Evolutionary conservation across 2,888 invertebrate genomes (phyloP).

Genomic region (Oxystoma pomonae): DNA sequence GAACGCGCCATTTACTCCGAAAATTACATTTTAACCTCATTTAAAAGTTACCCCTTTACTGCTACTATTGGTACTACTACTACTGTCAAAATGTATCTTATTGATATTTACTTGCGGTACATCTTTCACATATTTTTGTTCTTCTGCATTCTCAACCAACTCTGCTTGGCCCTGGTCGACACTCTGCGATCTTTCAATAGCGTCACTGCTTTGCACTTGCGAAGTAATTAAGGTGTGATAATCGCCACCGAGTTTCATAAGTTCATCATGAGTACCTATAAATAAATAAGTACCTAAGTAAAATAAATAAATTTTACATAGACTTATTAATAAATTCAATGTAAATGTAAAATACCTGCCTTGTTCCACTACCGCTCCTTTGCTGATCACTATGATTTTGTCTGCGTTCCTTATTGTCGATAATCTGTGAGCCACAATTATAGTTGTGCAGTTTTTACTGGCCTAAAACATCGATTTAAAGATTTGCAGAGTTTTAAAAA

Average conservation of each 20-base stretch:
- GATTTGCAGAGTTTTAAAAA: too few relatives aligned
- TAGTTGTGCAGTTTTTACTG: conserved; percentile 69
- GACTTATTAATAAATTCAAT: too few relatives aligned
- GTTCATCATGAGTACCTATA: conserved; percentile 62
- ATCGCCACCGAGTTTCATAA: conserved; percentile 53
- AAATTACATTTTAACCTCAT: too few relatives aligned
- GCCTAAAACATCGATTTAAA: too few relatives aligned
- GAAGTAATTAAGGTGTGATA: conserved; percentile 40
- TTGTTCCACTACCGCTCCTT: conserved; percentile 63
- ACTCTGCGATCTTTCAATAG: conserved; percentile 3
- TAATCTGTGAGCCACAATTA: conserved; percentile 74
- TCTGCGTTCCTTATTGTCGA: conserved; percentile 71
- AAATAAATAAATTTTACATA: too few relatives aligned
- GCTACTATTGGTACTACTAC: too few relatives aligned
- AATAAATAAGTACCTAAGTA: too few relatives aligned
- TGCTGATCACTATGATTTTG: conserved; percentile 66
- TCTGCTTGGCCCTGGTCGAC: background rate
- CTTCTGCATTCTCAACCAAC: conserved; percentile 8
- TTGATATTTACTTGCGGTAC: background rate
- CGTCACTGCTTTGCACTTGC: conserved; percentile 47
- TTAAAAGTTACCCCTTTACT: too few relatives aligned
- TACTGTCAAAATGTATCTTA: too few relatives aligned
- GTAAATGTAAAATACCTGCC: too few relatives aligned
- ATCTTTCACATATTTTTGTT: conserved; percentile 19
- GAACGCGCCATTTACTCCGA: too few relatives aligned